Evolutionary conservation across 2,113 vertebrate species (phyloP).

Genomic region (Myrmophylax atrothorax): DNA sequence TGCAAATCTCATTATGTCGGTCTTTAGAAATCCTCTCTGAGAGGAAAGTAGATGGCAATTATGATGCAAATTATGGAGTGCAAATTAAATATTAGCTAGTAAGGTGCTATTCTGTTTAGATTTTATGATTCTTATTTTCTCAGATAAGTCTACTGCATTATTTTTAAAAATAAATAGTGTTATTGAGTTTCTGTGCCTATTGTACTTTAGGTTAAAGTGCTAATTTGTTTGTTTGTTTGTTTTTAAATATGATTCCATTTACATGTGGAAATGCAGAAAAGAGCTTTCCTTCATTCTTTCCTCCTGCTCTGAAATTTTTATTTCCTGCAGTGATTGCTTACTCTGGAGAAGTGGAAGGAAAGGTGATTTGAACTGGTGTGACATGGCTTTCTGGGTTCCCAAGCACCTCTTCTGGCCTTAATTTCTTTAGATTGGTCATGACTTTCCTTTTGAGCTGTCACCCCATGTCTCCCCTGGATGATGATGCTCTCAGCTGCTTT

Average conservation of each 20-base stretch:
- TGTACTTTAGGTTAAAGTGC: background rate
- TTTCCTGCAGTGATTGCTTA: background rate
- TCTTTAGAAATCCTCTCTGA: conserved; percentile 22
- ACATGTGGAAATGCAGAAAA: background rate
- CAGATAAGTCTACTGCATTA: background rate
- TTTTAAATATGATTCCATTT: background rate
- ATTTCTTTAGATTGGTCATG: background rate
- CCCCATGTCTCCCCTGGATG: background rate
- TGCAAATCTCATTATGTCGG: background rate
- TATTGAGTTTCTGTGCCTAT: background rate
- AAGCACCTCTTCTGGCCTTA: background rate
- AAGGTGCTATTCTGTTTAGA: conserved; percentile 18
- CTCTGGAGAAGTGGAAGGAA: background rate
- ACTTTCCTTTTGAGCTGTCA: background rate
- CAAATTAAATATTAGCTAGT: conserved; percentile 9
- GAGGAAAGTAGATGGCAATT: background rate
- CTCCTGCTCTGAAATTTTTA: background rate
- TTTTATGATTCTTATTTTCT: conserved; percentile 1
- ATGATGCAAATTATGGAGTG: conserved; percentile 11
- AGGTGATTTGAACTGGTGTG: background rate
- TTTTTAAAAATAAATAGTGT: background rate
- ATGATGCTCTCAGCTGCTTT: background rate
- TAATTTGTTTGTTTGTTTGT: background rate
- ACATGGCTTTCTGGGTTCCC: background rate
- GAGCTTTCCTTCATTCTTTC: background rate